Base-by-base conservation (phyloP, 1,140 invertebrate genomes). In the Brachionus sp. region DNA sequence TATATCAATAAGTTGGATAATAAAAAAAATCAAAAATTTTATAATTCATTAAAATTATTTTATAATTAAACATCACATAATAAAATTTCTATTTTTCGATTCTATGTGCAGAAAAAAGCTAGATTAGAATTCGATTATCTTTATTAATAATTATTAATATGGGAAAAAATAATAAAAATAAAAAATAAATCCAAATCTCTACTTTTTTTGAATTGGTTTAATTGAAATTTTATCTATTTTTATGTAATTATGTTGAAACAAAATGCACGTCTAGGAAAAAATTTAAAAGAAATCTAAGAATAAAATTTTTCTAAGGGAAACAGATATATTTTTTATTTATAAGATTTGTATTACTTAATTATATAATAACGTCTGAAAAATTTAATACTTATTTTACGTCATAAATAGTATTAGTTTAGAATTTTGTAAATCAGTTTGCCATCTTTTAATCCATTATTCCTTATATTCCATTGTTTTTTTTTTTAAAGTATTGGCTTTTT, bases 331-430 rank as follows among this genome's bases (percentile, higher is more conserved):
- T 53, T 19, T 23, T 53, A 53, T 19, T 53, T 19, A 53, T 7
- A 53, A 53, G n/a, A 53, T n/a, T 53, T 53, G 50, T 53, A 53
- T 53, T 53, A 53, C 50, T 53, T 53, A 53, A 53, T 53, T 53
- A 53, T 53, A 7, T 53, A 23, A 53, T 19, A 53, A 53, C 1
- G 50, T 53, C 50, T 53, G 50, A 53, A 53, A 53, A 53, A 53
- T 16, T 53, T 53, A 42, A 53, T 53, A 53, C 50, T 53, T 19
- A 6, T 19, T 16, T 53, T 19, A 19, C 50, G 50, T 53, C 50
- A 53, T 53, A 53, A 3, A 19, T 53, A 19, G 7, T n/a, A 23
- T 53, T 53, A 53, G n/a, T 53, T 53, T 1, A 53, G 6, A 19
- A 13, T 16, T 53, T 53, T 16, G 50, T 53, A 53, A n/a, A 53